Evolutionary conservation across 2,113 vertebrate genomes (phyloP).

Genomic region (Rhadina sibilatrix): DNA sequence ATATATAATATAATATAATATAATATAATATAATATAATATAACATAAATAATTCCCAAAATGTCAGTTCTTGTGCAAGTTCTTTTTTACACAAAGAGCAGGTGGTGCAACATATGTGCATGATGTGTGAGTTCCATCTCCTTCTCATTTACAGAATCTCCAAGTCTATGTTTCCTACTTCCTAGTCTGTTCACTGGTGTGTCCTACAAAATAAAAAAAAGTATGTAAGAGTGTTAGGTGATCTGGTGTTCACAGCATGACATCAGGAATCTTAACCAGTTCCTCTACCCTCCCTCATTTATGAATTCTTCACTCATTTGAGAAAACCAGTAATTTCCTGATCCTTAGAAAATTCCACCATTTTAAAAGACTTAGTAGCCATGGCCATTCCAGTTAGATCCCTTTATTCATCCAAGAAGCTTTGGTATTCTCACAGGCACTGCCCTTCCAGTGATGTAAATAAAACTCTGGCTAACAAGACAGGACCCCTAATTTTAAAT

Average conservation of each 20-base stretch:
- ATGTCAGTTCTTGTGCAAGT: not conserved
- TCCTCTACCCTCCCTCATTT: not conserved
- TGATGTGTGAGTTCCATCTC: not conserved
- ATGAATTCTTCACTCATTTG: not conserved
- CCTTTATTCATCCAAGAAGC: not conserved
- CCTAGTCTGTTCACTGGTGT: not conserved
- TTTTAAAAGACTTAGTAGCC: not conserved
- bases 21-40: not conserved
- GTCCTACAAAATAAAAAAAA: not conserved
- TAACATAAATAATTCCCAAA: not conserved
- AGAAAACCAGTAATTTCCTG: not conserved
- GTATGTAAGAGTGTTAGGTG: not conserved
- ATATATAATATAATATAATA: not conserved
- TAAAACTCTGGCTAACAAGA: not conserved
- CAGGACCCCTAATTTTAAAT: not conserved
- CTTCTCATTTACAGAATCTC: not conserved
- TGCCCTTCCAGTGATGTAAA: accelerated
- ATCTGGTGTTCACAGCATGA: not conserved
- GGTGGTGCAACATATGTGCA: not conserved
- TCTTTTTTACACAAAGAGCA: not conserved
- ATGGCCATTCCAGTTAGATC: not conserved
- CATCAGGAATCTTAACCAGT: not conserved
- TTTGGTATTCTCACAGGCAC: not conserved
- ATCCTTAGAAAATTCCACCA: not conserved
- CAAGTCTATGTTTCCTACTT: not conserved